Base-by-base conservation (phyloP, 2,113 vertebrate genomes). In the Corapipo altera region DNA sequence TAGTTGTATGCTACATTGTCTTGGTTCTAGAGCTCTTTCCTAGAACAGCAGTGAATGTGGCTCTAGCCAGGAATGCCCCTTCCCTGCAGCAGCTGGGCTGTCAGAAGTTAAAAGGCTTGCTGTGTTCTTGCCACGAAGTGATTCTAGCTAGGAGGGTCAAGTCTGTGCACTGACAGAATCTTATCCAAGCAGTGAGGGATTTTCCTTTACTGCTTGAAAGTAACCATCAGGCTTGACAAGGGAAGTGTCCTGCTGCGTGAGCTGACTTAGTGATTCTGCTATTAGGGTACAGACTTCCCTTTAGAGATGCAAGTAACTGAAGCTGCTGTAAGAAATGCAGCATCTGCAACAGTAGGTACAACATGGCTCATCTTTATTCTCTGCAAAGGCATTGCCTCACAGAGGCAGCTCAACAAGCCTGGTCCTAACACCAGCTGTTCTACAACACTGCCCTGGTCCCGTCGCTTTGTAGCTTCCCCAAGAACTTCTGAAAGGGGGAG, bases 21-120 rank as follows among this genome's bases (percentile, higher is more conserved):
- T 70, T 15, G 49, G 44, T 17, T 35, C 76, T 5, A 11, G 57
- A 57, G 70, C 16, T 79, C 16, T 27, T 9, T 1, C 65, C 71
- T 14, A 11, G 39, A 46, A 23, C 39, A 32, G 49, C 0, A 0
- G 0, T 0, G 1, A 30, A 12, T 8, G 30, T 8, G 5, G 16
- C 8, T 28, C 1, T 0, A 12, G 18, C 41, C 0, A 0, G n/a
- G 23, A 46, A 12, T 69, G 57, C 27, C 8, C 1, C 18, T 52
- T 55, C 33, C 26, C 51, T 4, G 4, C 3, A 1, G 39, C 27
- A n/a, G 30, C 8, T 30, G 35, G 26, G n/a, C 52, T 66, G 35
- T 9, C 12, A 10, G 1, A 24, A 30, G 30, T 12, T 15, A 22
- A 48, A 48, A 48, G 39, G 22, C 22, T 28, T 61, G 54, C 32